A percentile compares a stretch with the other conserved stretches of the same genome.
phyloP scores from a whole-genome alignment of 2,113 vertebrate genomes.

The Arothron firmamentum region DNA sequence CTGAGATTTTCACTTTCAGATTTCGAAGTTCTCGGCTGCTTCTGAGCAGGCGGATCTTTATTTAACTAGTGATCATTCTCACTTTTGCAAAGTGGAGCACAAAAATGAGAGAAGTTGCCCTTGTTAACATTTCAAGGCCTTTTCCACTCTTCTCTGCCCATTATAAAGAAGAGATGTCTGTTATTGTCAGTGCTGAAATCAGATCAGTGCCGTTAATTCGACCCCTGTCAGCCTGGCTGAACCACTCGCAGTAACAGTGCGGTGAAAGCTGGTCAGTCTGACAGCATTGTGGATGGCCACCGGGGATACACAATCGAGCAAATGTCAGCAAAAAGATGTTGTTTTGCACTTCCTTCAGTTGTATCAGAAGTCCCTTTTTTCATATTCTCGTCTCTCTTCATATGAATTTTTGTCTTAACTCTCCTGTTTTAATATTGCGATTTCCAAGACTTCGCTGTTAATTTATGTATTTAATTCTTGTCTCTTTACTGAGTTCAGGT shows the following conservation, averaged over 20 bases:
- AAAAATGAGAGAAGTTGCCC: conserved; percentile 10
- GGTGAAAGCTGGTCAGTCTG: conserved; percentile 4
- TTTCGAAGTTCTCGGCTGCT: not conserved
- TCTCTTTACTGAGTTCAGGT: no score
- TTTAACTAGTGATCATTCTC: conserved; percentile 29
- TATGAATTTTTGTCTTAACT: no score
- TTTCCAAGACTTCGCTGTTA: no score
- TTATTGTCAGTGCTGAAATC: conserved; percentile 21
- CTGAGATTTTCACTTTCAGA: conserved; percentile 11
- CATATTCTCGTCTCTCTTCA: no score
- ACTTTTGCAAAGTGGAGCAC: conserved; percentile 15
- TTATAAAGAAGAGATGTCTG: not conserved
- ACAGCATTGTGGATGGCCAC: conserved; percentile 1
- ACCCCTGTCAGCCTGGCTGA: conserved; percentile 12
- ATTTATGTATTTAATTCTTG: no score
- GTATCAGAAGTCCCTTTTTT: no score
- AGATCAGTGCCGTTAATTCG: conserved; percentile 21
- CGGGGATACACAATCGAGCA: not conserved
- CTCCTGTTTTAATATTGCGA: no score
- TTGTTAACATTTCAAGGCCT: conserved; percentile 54
- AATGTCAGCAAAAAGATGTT: not conserved
- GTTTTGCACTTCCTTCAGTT: not conserved
- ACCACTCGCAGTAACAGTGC: not conserved
- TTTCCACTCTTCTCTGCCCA: conserved; percentile 13
- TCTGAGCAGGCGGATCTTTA: conserved; percentile 15